phyloP scores from a whole-genome alignment of 2,113 vertebrate genomes.

The Triplophysa tibetana region DNA sequence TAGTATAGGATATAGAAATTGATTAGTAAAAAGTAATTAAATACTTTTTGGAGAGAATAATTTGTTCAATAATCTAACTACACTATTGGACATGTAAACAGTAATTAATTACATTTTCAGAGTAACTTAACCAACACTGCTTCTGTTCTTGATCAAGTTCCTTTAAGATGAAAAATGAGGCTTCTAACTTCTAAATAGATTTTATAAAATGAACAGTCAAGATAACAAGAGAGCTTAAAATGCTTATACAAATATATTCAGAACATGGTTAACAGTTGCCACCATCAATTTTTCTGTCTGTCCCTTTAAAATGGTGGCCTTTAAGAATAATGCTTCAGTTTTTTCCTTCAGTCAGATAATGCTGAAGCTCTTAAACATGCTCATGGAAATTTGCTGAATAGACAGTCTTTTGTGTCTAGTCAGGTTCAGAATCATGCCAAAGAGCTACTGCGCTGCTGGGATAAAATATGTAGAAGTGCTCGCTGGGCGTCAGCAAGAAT shows the following conservation, averaged over 20 bases:
- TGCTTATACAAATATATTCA: not conserved
- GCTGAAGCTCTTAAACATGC: not conserved
- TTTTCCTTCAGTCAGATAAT: not conserved
- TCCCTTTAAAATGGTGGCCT: not conserved
- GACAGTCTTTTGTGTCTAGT: constrained; percentile 26
- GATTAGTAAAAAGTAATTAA: too few relatives aligned
- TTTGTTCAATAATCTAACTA: too few relatives aligned
- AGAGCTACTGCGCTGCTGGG: not conserved
- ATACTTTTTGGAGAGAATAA: too few relatives aligned
- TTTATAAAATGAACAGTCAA: too few relatives aligned
- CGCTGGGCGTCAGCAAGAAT: constrained; percentile 13
- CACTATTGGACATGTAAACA: too few relatives aligned
- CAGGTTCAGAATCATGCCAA: constrained; percentile 1
- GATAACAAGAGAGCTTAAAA: not conserved
- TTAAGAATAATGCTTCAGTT: not conserved
- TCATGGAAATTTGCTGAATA: constrained; percentile 4
- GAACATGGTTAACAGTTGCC: not conserved
- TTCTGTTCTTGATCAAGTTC: too few relatives aligned
- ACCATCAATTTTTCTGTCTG: not conserved
- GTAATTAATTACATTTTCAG: too few relatives aligned
- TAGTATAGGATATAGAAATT: too few relatives aligned
- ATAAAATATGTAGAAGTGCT: constrained; percentile 23
- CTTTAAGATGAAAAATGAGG: too few relatives aligned
- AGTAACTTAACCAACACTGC: too few relatives aligned
- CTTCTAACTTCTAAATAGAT: too few relatives aligned